Conservation (phyloP, 2,888 invertebrate genomes). For the Aphidius colemani region DNA sequence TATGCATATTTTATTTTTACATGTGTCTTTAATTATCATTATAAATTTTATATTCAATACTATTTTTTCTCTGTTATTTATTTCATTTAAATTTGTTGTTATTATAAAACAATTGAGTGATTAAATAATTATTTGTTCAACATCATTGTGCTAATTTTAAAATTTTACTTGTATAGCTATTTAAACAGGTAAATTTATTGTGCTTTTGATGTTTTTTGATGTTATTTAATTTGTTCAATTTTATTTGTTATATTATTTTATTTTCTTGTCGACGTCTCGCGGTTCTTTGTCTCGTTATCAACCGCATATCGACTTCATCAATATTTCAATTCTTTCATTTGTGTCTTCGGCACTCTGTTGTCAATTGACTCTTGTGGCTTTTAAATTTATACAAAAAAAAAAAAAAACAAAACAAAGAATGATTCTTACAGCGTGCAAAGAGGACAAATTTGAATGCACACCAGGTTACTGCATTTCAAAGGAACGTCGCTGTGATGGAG, state of each 20-base stretch:
- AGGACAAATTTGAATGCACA: constrained; percentile 76
- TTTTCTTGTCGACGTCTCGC: constrained; percentile 16
- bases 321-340: constrained; percentile 5
- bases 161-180: not conserved
- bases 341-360: not conserved
- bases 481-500: constrained; percentile 69
- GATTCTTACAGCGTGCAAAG: constrained; percentile 67
- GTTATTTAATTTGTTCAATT: constrained; percentile 5
- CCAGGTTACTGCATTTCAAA: constrained; percentile 70
- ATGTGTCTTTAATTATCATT: too few species aligned
- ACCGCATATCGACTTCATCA: constrained; percentile 14
- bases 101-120: too few species aligned
- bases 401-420: constrained; percentile 29
- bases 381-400: constrained; percentile 7
- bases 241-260: constrained; percentile 11
- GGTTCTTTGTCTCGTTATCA: constrained; percentile 7
- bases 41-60: too few species aligned
- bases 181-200: not conserved
- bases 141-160: constrained; percentile 4
- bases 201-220: constrained; percentile 8
- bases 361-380: constrained; percentile 1
- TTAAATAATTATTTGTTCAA: not conserved
- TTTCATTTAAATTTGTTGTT: too few species aligned
- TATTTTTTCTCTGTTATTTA: too few species aligned
- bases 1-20: too few species aligned